Conservation (phyloP, 2,888 invertebrate species). For the Acrobasis suavella region DNA sequence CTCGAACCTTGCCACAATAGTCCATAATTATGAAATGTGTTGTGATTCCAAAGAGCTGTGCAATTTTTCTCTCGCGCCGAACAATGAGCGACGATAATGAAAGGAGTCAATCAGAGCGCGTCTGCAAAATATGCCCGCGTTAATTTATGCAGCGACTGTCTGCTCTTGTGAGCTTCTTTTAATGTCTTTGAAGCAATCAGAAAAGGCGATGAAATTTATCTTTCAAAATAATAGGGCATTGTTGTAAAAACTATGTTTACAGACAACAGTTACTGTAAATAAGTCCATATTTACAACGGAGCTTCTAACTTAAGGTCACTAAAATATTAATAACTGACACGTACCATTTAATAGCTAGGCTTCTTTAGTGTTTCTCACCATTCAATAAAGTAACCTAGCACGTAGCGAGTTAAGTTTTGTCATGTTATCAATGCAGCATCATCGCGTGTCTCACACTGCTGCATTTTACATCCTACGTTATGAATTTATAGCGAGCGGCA, state of each 20-base stretch:
- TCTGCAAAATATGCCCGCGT: constrained; percentile 67
- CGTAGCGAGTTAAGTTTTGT: constrained; percentile 8
- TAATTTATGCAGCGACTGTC: constrained; percentile 65
- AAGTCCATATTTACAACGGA: not conserved
- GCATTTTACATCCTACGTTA: constrained; percentile 59
- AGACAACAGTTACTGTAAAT: not conserved
- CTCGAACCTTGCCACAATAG: constrained; percentile 77
- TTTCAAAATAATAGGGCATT: constrained; percentile 1
- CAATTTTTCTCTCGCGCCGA: constrained; percentile 74
- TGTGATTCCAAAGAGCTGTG: constrained; percentile 72
- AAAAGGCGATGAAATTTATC: constrained; percentile 56
- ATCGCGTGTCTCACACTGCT: constrained; percentile 36
- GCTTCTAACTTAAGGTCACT: constrained; percentile 9
- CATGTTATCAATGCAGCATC: constrained; percentile 21
- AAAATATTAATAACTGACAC: constrained; percentile 4
- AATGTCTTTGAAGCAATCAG: constrained; percentile 51
- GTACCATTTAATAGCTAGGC: not conserved
- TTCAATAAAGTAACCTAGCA: not conserved
- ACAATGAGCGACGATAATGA: constrained; percentile 78
- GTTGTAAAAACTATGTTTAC: not conserved
- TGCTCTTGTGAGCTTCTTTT: constrained; percentile 32
- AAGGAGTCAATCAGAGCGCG: constrained; percentile 80
- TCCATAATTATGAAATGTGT: constrained; percentile 83
- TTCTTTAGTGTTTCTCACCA: not conserved
- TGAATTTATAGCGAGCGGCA: constrained; percentile 71